phyloP scores from a whole-genome alignment of 1,140 invertebrate species.

The Pogonomyrmex californicus region DNA sequence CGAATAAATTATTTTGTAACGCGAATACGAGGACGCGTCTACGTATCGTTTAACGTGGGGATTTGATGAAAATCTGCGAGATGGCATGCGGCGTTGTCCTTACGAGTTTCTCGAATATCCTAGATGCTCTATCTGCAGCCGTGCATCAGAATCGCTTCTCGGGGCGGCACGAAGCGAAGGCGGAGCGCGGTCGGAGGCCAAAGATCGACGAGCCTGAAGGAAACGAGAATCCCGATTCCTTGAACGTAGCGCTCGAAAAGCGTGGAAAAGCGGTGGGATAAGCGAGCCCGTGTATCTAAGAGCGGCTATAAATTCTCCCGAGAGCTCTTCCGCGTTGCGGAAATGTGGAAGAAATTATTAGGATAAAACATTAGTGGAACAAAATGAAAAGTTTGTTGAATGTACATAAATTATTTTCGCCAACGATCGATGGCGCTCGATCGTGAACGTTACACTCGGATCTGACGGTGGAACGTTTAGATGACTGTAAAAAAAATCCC shows the following conservation, averaged over 20 bases:
- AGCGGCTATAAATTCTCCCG: neutral
- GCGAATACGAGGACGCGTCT: neutral
- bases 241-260: slow-evolving; percentile 5
- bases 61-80: neutral
- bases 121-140: slow-evolving; percentile 54
- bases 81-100: neutral
- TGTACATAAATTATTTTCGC: no score
- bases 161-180: slow-evolving; percentile 57
- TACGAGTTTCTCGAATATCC: slow-evolving; percentile 53
- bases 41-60: neutral
- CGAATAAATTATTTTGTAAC: neutral
- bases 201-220: slow-evolving; percentile 65
- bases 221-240: slow-evolving; percentile 61
- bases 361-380: neutral
- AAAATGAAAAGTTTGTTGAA: neutral
- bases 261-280: slow-evolving; percentile 7
- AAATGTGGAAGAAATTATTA: neutral
- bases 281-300: neutral
- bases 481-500: no score
- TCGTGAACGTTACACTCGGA: neutral
- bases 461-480: neutral
- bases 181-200: slow-evolving; percentile 58
- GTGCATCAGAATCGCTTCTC: slow-evolving; percentile 59
- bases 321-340: neutral
- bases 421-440: neutral